Base-by-base conservation (phyloP, 2,113 vertebrate genomes). In the Passer montanus region DNA sequence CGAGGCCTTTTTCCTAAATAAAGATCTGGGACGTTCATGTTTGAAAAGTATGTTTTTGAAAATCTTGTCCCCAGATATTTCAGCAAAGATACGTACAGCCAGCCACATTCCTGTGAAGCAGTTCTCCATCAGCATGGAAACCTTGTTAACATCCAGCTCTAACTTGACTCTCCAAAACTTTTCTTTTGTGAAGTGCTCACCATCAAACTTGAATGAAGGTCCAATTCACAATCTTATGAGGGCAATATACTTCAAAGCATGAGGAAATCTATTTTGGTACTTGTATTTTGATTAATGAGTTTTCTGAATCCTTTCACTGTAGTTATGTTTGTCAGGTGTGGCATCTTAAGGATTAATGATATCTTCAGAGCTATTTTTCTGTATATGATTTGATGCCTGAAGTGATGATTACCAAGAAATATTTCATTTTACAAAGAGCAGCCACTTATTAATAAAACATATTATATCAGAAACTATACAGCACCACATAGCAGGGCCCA, bases 271-370 rank as follows among this genome's bases (percentile, higher is more conserved):
- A 85, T 91, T 95, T 77, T 63, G 52, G 63, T 91, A n/a, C 59
- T 76, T 83, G 70, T 76, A 52, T 95, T 95, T 93, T 95, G 95
- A 97, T 94, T 90, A 94, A 95, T 93, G 95, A 77, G 46, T 77
- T 91, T 84, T 97, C 62, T 87, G 91, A 94, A 83, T 93, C 87
- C 43, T 96, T 85, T 93, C 77, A 66, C 78, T 24, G 8, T 62
- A 93, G 92, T 94, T 95, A 87, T 77, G 74, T 93, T 94, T 95
- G 93, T 95, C 94, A 97, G 75, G 47, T 91, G 59, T 93, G 87
- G 85, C 90, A 95, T 77, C 56, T 95, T 59, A 77, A 91, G 90
- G 90, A 95, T 97, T 95, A 96, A 95, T 93, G 70, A 47, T 55
- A 74, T 59, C 70, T 95, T 95, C 82, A 89, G 93, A 95, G 84